Evolutionary conservation across 2,797 vertebrate genomes (phyloP).

Genomic region (Poeciliopsis turneri): DNA sequence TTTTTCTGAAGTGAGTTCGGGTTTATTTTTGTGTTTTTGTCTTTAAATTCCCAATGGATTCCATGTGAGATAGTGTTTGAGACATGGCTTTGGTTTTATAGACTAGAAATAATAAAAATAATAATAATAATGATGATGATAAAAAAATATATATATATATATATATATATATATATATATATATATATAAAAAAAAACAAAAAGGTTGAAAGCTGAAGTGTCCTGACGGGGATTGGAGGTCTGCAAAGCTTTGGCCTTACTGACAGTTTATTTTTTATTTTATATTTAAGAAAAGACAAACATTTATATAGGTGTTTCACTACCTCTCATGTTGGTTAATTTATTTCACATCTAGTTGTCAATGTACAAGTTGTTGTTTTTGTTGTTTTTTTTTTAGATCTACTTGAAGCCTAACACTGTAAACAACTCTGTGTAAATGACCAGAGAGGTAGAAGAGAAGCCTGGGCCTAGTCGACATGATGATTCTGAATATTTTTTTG

Average conservation of each 20-base stretch:
- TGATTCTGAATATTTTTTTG: constrained; percentile 42
- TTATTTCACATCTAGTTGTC: constrained; percentile 89
- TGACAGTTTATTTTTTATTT: constrained; percentile 56
- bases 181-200: too few relatives aligned
- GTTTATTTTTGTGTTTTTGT: constrained; percentile 21
- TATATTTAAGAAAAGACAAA: constrained; percentile 58
- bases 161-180: too few relatives aligned
- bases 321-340: constrained; percentile 95
- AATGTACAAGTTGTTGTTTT: constrained; percentile 76
- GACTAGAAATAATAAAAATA: constrained; percentile 10
- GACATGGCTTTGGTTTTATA: constrained; percentile 57
- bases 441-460: constrained; percentile 71
- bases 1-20: constrained; percentile 55
- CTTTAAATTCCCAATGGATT: constrained; percentile 55
- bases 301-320: constrained; percentile 88
- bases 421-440: constrained; percentile 80
- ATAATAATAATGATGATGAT: neutral
- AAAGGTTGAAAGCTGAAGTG: constrained; percentile 44
- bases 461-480: constrained; percentile 75
- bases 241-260: constrained; percentile 72
- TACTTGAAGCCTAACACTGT: constrained; percentile 90
- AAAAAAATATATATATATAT: too few relatives aligned
- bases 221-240: constrained; percentile 54
- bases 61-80: constrained; percentile 41
- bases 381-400: constrained; percentile 68